Evolutionary conservation across 2,797 vertebrate species (phyloP), one percentile per base, ranked within the genome.

Genomic region (Acanthurus lineatus): DNA sequence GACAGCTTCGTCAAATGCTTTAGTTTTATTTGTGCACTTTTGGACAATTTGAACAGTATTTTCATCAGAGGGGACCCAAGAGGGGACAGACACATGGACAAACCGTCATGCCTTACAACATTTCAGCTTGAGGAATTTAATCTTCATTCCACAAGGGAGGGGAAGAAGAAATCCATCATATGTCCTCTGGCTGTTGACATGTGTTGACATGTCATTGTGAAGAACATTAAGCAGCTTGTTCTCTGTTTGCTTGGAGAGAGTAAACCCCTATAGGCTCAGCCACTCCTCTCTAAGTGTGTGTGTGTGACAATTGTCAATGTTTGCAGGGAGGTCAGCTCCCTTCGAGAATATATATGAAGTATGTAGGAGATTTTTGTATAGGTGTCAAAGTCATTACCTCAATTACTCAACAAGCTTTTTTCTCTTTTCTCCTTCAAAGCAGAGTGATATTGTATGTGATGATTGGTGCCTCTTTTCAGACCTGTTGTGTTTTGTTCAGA

Each of bases 141-240:
- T 61, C 64, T 22, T 69, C 32, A 45, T 32, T 32, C 28, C 28
- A 42, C 22, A 38, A 16, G 32, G 35, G 14, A 58, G 48, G 28
- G 28, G 28, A 32, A 32, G 28, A 32, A 32, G 28, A 65, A 15
- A 79, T 78, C 71, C 83, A 81, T 81, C 62, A 69, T 51, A 15
- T 20, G 76, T 80, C 57, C 20, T 49, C 52, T 49, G 28, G 42
- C 38, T 45, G 76, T 51, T 79, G 80, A 69, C 64, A 69, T 28
- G n/a, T 38, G 9, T 52, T 64, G 70, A 77, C 74, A 17, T 86
- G 79, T 79, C 84, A 38, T 77, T 73, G 69, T 71, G 48, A 63
- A 35, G 64, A 51, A 44, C 22, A 6, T 67, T 42, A 42, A 53
- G 28, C 65, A 68, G 61, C 45, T 57, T 58, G 28, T 14, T 48